Percentiles rank a stretch among this genome's conserved stretches.
Evolutionary conservation across 2,113 vertebrate species (phyloP).

Genomic region (Bubo scandiacus): DNA sequence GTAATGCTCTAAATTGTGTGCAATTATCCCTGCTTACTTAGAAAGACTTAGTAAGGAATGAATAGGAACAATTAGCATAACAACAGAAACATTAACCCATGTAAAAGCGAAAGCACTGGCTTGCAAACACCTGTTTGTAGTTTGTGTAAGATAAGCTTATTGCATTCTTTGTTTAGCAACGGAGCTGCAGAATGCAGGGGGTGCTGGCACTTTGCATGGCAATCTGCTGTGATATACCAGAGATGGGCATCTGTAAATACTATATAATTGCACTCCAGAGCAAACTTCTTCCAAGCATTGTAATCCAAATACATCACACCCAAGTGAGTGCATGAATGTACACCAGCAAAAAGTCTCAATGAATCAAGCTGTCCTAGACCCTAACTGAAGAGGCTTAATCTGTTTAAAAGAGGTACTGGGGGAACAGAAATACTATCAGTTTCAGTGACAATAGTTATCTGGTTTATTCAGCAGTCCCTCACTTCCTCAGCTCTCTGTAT

Average conservation of each 20-base stretch:
- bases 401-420: neutral
- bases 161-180: conserved; percentile 18
- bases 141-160: neutral
- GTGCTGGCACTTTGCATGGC: neutral
- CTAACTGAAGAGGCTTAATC: neutral
- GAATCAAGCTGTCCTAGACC: neutral
- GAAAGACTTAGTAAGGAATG: conserved; percentile 52
- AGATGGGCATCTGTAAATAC: neutral
- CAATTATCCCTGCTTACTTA: conserved; percentile 58
- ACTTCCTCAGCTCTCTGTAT: neutral
- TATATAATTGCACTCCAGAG: neutral
- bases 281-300: neutral
- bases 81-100: conserved; percentile 47
- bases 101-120: neutral
- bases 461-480: neutral
- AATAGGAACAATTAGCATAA: conserved; percentile 69
- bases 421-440: neutral
- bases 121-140: conserved; percentile 19
- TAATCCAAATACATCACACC: neutral
- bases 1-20: conserved; percentile 36
- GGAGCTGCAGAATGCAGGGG: neutral
- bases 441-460: neutral
- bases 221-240: neutral
- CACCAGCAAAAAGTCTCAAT: neutral
- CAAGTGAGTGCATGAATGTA: neutral